These are phyloP conservation scores for Stichodactyla mertensii DNA, from an alignment of 64 coral and sea anemone genomes.

Conservation along the genomic window DNA sequence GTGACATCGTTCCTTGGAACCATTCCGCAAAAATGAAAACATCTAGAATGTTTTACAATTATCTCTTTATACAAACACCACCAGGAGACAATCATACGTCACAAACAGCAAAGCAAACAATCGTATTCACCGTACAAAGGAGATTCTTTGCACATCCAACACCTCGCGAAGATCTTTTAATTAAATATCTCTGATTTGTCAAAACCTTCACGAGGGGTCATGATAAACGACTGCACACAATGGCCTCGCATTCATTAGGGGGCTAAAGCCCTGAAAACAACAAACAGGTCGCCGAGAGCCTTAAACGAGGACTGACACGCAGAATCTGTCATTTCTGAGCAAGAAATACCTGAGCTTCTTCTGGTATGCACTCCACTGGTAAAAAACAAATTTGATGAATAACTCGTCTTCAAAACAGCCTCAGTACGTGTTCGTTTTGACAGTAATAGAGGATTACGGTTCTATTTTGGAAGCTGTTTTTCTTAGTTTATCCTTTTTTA, in stretches of 20 bases:
- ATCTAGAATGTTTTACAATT: conserved; percentile 64
- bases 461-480: neutral
- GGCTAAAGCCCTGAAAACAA: conserved; percentile 1
- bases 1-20: conserved; percentile 26
- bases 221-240: neutral
- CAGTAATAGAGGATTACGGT: neutral
- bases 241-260: neutral
- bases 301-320: conserved; percentile 2
- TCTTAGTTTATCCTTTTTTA: neutral
- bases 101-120: conserved; percentile 76
- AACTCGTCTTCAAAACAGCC: neutral
- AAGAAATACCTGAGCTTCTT: neutral
- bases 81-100: conserved; percentile 64
- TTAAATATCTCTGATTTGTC: conserved; percentile 82
- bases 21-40: conserved; percentile 46
- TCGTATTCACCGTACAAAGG: conserved; percentile 77
- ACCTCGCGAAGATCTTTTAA: conserved; percentile 80
- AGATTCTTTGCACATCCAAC: conserved; percentile 78
- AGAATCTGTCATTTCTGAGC: neutral
- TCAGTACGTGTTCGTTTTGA: neutral
- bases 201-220: conserved; percentile 64
- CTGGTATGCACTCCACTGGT: neutral
- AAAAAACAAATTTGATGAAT: neutral
- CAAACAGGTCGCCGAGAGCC: neutral
- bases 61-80: conserved; percentile 79